Percentiles rank a stretch among this genome's conserved stretches.
phyloP scores from a whole-genome alignment of 2,888 invertebrate species.

The Chamaedrilus cognettii region DNA sequence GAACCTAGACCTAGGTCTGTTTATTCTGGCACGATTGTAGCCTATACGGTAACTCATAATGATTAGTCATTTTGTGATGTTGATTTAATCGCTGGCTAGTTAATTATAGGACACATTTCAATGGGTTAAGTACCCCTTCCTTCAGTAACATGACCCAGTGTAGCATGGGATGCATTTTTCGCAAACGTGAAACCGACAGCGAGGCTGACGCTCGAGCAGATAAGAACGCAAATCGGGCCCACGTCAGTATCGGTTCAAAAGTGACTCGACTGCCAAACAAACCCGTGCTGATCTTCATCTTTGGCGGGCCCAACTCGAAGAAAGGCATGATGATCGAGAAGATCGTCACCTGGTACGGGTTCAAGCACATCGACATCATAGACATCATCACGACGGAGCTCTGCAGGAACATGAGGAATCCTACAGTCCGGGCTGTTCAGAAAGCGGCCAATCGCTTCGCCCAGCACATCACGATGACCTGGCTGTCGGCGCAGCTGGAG shows the following conservation, averaged over 20 bases:
- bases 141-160: too few relatives aligned
- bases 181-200: too few relatives aligned
- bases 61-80: too few relatives aligned
- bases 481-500: not conserved
- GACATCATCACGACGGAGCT: not conserved
- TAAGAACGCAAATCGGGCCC: too few relatives aligned
- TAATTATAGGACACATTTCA: too few relatives aligned
- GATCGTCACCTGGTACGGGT: constrained; percentile 4
- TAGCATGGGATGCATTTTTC: constrained; percentile 2
- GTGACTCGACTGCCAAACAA: not conserved
- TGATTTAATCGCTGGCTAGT: too few relatives aligned
- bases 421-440: not conserved
- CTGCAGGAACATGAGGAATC: not conserved
- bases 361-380: constrained; percentile 8
- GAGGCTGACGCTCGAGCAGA: too few relatives aligned
- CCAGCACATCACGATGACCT: not conserved
- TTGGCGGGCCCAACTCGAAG: constrained; percentile 5
- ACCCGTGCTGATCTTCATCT: not conserved
- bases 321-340: constrained; percentile 8
- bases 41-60: too few relatives aligned
- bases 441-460: not conserved
- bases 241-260: not conserved
- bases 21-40: too few relatives aligned
- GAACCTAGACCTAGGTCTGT: too few relatives aligned
- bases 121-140: too few relatives aligned